Evolutionary conservation across 1,140 invertebrate species (phyloP).

Genomic region (Pollicipes pollicipes): DNA sequence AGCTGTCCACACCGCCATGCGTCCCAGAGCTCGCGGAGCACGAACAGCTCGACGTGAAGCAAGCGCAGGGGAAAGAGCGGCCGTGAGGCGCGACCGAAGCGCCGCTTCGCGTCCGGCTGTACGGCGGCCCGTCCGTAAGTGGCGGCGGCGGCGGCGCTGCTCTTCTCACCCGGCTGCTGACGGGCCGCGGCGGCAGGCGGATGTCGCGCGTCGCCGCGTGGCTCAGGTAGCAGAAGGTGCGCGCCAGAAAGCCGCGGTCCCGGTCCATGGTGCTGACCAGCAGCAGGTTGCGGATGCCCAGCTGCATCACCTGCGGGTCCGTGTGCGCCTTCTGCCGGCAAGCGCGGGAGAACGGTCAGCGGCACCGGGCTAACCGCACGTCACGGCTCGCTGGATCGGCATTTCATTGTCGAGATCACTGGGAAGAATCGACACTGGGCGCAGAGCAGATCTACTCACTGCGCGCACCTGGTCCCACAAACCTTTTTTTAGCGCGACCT

Average conservation of each 20-base stretch:
- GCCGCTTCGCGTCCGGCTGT: neutral
- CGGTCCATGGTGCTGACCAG: conserved; percentile 33
- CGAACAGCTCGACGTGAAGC: conserved; percentile 7
- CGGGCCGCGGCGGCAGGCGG: conserved; percentile 32
- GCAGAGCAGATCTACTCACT: no score
- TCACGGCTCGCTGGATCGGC: no score
- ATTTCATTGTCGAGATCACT: no score
- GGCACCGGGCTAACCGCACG: no score
- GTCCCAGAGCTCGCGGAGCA: conserved; percentile 5
- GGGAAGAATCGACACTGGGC: no score
- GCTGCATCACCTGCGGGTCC: conserved; percentile 26
- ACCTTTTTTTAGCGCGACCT: no score
- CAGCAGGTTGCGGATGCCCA: conserved; percentile 34
- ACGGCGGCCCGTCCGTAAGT: no score
- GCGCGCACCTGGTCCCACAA: no score
- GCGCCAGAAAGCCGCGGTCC: conserved; percentile 34
- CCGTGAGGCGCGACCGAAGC: no score
- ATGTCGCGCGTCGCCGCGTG: conserved; percentile 37
- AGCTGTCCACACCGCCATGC: neutral
- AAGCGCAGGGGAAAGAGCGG: conserved; percentile 9
- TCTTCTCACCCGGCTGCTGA: conserved; percentile 39
- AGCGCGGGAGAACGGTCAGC: no score
- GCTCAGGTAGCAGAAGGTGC: conserved; percentile 39
- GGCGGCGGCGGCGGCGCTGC: conserved; percentile 27
- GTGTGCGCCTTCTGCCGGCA: conserved; percentile 29